These are phyloP conservation scores for Brachyrhaphis roseni DNA, from an alignment of 2,797 vertebrate species.

Conservation along the genomic window DNA sequence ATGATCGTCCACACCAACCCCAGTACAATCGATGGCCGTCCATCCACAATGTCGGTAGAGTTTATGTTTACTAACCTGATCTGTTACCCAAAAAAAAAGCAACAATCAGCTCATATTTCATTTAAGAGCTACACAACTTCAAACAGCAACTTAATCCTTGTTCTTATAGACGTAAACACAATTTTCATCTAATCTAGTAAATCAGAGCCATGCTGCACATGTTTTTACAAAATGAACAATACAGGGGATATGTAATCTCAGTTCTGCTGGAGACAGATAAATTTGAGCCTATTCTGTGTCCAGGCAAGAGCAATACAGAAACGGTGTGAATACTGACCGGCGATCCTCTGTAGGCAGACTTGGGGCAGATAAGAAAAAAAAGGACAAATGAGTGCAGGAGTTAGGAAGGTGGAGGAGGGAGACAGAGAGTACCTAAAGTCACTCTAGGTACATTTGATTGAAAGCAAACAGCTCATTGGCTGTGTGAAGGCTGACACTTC, in stretches of 20 bases:
- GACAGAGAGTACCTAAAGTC: slow-evolving; percentile 43
- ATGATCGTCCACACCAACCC: slow-evolving; percentile 98
- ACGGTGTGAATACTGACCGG: slow-evolving; percentile 89
- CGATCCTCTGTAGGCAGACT: slow-evolving; percentile 98
- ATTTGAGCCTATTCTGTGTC: slow-evolving; percentile 28
- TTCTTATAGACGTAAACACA: not conserved
- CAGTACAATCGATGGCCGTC: slow-evolving; percentile 93
- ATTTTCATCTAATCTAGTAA: slow-evolving; percentile 20
- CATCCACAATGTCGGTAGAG: slow-evolving; percentile 96
- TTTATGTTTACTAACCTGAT: slow-evolving; percentile 99
- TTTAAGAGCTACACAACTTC: not conserved
- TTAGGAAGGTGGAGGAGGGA: slow-evolving; percentile 8
- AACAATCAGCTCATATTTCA: slow-evolving; percentile 17
- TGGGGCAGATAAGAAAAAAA: slow-evolving; percentile 55
- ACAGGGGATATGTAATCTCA: slow-evolving; percentile 36
- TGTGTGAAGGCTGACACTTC: slow-evolving; percentile 57
- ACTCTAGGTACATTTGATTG: slow-evolving; percentile 54
- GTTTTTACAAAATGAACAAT: slow-evolving; percentile 42
- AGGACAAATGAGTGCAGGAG: slow-evolving; percentile 13
- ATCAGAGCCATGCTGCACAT: not conserved
- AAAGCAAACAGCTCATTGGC: slow-evolving; percentile 61
- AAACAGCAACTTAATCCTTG: slow-evolving; percentile 4
- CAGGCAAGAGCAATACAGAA: slow-evolving; percentile 41
- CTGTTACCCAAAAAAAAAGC: slow-evolving; percentile 70
- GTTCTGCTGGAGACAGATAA: slow-evolving; percentile 30